Base-by-base conservation (phyloP, 2,888 invertebrate genomes). In the Branchipolynoe longqiensis region DNA sequence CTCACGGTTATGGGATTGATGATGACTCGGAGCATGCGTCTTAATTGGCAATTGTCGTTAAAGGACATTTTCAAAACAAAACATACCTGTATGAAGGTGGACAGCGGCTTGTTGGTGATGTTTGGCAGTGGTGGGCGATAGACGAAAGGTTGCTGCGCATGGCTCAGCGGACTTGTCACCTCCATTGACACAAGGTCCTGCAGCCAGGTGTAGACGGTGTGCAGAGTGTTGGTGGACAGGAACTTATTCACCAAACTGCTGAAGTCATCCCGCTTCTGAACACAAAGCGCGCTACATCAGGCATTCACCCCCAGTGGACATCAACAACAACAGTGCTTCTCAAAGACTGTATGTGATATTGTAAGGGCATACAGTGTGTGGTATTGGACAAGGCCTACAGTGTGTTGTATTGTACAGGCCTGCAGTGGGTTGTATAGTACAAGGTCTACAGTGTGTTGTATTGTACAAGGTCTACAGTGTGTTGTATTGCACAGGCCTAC, bases 51-150 rank as follows among this genome's bases (percentile, higher is more conserved):
- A n/a, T n/a, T n/a, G n/a, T n/a, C n/a, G n/a, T n/a, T n/a, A n/a
- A n/a, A n/a, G n/a, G n/a, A n/a, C n/a, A 48, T 48, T 90, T 91
- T n/a, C n/a, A n/a, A n/a, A n/a, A n/a, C n/a, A n/a, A n/a, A n/a
- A n/a, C n/a, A n/a, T 0, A 92, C 86, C 87, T 93, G 91, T 81
- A 93, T 89, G 87, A 92, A 92, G 33, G 92, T 91, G 6, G 92
- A 92, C 85, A 93, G 87, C 3, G 92, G 92, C 85, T 91, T 91
- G 12, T 89, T 91, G 28, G 91, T 90, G 84, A 92, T 91, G 85
- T 90, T 90, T 1, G 92, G 92, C 38, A 91, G 86, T 1, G 91
- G 91, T 4, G 92, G 91, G 22, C 88, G 87, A 89, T 92, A 91
- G 6, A 88, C 84, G 86, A 88, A 88, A n/a, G 69, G 41, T 2